Percentiles rank a stretch among this genome's conserved stretches.
phyloP scores from a whole-genome alignment of 2,797 vertebrate genomes.

The Epinephelus coioides region DNA sequence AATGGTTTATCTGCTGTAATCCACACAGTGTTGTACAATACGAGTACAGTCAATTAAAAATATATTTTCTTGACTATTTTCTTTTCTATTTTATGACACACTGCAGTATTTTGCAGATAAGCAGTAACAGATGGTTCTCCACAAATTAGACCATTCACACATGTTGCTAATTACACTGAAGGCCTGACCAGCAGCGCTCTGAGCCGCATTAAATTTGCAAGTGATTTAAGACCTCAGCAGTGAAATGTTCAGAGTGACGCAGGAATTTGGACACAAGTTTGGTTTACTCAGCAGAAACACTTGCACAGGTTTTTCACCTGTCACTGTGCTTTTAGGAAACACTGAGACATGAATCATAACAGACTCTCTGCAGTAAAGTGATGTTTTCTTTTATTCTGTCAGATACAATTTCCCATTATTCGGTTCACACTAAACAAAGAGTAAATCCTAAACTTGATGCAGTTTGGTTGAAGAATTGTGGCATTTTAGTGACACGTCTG shows the following conservation, averaged over 20 bases:
- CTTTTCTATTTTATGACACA: too few species aligned
- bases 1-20: not conserved
- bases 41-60: not conserved
- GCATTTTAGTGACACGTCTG: not conserved
- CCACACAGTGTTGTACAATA: not conserved
- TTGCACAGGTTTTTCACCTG: not conserved
- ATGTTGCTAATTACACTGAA: constrained; percentile 3
- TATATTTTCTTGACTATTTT: not conserved
- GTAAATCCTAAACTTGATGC: not conserved
- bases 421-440: not conserved
- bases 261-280: not conserved
- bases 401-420: not conserved
- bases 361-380: not conserved
- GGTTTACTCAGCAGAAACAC: not conserved
- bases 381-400: not conserved
- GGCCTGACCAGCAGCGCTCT: not conserved
- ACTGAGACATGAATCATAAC: not conserved
- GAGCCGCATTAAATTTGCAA: not conserved
- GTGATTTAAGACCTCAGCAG: not conserved
- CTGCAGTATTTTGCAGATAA: not conserved
- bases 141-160: constrained; percentile 5
- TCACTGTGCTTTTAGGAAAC: not conserved
- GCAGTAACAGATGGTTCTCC: not conserved
- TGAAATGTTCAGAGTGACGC: not conserved
- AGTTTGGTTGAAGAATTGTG: not conserved